Evolutionary conservation across 1,140 invertebrate species (phyloP), one percentile per base, ranked within the genome.

Genomic region (Hirudo medicinalis): DNA sequence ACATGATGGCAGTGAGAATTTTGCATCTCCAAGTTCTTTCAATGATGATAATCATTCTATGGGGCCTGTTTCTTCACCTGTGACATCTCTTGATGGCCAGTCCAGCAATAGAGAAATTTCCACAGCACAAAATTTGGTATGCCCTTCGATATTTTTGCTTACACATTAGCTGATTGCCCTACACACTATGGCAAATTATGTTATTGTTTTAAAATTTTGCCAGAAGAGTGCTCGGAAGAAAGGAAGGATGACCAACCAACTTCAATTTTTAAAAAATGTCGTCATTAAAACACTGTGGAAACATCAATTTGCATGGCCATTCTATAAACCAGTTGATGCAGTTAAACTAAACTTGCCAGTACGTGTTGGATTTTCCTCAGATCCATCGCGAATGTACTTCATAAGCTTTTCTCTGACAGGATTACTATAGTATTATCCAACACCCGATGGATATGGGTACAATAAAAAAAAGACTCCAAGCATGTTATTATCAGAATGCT

Each of bases 341-440:
- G 90, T 90, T 76, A 93, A 92, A 83, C 86, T 97, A 60, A 92
- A 91, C 83, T 86, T 97, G 67, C 29, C 67, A 22, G 29, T 32
- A 40, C 8, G 43, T 40, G 11, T 9, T 69, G 2, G n/a, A 17
- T 69, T 40, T 25, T 32, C 11, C 8, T 22, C n/a, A 22, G 4
- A 15, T 36, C 20, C 1, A 20, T 69, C 22, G 20, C 20, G n/a
- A 40, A 19, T 32, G 25, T 69, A 27, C 22, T 69, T 11, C 15
- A 9, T 27, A 69, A 17, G 25, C 13, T 22, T 69, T 69, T 32
- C 36, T 40, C 36, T 83, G 84, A 76, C 77, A 92, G 90, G 95
- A 99, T 80, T 99, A 99, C 82, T 93, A 97, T 83, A 95, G 93
- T 85, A 95, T 98, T 75, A 97, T 99, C 74, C 89, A 88, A 79